Conservation (phyloP, 2,888 invertebrate genomes). For the Tubulanus polymorphus region DNA sequence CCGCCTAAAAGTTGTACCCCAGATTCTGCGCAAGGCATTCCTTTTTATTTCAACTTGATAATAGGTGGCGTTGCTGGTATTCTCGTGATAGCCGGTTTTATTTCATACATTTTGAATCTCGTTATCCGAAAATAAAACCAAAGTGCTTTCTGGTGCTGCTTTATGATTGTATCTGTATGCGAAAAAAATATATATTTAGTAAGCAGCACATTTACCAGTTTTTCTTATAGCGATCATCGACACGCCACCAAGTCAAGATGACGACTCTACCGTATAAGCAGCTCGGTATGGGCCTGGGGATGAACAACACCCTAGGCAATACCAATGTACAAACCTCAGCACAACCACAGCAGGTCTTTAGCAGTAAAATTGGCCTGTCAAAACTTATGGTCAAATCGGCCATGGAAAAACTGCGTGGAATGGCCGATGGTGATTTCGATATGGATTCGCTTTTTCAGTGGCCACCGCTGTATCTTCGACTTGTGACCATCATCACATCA, state of each 20-base stretch:
- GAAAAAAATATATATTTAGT: neutral
- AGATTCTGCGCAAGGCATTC: neutral
- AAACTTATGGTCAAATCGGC: conserved; percentile 1
- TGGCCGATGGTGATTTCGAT: neutral
- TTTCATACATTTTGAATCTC: neutral
- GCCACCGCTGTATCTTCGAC: neutral
- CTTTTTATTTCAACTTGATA: neutral
- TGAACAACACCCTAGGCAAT: neutral
- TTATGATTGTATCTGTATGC: neutral
- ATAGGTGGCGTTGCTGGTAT: neutral
- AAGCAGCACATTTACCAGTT: neutral
- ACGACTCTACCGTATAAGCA: neutral
- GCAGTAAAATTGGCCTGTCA: neutral
- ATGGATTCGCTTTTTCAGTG: neutral
- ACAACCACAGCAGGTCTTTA: neutral
- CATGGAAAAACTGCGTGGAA: conserved; percentile 1
- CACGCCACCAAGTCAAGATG: neutral
- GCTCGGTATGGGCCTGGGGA: conserved; percentile 1
- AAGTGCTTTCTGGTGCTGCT: neutral
- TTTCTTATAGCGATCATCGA: neutral
- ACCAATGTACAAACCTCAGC: neutral
- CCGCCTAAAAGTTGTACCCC: no score
- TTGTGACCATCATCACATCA: neutral
- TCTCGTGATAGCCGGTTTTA: neutral
- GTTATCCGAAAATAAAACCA: neutral